A percentile compares a stretch with the other conserved stretches of the same genome.
Evolutionary conservation across 2,797 vertebrate species (phyloP).

Genomic region (Bufotes viridis): DNA sequence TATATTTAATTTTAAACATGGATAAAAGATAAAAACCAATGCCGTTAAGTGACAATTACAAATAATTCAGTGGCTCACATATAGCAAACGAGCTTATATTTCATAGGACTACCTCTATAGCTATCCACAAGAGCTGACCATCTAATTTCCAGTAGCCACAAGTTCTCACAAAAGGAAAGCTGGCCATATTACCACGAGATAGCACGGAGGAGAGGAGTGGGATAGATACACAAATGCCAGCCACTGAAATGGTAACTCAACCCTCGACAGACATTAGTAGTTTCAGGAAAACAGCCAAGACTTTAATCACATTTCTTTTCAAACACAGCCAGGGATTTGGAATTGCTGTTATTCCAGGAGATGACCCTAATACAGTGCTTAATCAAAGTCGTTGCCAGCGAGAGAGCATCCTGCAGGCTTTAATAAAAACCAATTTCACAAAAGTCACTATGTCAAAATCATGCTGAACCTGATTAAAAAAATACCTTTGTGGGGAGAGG

Average conservation of each 20-base stretch:
- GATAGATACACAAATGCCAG: constrained; percentile 48
- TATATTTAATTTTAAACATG: too few relatives aligned
- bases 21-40: too few relatives aligned
- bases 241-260: constrained; percentile 65
- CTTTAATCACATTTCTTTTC: constrained; percentile 77
- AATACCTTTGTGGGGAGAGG: constrained; percentile 41
- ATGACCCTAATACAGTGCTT: constrained; percentile 75
- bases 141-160: not conserved
- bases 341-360: constrained; percentile 72
- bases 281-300: constrained; percentile 72
- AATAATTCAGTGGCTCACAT: too few relatives aligned
- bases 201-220: constrained; percentile 31
- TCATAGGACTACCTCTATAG: not conserved
- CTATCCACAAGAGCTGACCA: not conserved
- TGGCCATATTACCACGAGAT: constrained; percentile 14
- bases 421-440: constrained; percentile 71
- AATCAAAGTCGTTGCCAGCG: constrained; percentile 74
- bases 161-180: constrained; percentile 6
- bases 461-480: constrained; percentile 65
- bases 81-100: too few relatives aligned
- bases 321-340: constrained; percentile 73
- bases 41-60: too few relatives aligned
- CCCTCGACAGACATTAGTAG: constrained; percentile 70
- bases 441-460: constrained; percentile 67
- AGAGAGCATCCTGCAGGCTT: constrained; percentile 70